Conservation (phyloP, 2,113 vertebrate genomes). For the Peromyscus leucopus region DNA sequence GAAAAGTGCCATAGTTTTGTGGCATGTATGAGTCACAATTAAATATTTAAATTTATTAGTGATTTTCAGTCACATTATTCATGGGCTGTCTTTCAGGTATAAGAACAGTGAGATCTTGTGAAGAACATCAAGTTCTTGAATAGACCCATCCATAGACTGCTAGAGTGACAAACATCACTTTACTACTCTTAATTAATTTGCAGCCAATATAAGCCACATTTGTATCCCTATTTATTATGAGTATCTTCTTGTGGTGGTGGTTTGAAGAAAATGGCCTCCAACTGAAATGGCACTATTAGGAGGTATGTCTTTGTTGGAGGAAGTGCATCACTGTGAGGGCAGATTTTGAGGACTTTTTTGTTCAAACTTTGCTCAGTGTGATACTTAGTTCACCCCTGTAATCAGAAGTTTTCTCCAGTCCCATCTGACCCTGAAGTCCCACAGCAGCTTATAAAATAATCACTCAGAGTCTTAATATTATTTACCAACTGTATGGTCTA, state of each 20-base stretch:
- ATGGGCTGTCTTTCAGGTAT: background rate
- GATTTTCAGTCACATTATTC: background rate
- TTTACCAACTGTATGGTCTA: too few species aligned
- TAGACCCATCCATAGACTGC: background rate
- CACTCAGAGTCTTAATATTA: too few species aligned
- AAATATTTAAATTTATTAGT: slow-evolving; percentile 17
- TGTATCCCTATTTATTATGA: background rate
- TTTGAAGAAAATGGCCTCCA: too few species aligned
- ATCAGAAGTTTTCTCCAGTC: too few species aligned
- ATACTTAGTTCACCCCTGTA: too few species aligned
- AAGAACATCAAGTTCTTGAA: background rate
- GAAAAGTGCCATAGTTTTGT: accelerated
- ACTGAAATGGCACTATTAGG: too few species aligned
- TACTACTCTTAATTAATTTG: background rate
- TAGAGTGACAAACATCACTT: background rate
- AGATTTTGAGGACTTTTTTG: background rate
- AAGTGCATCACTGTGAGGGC: too few species aligned
- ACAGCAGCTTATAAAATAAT: too few species aligned
- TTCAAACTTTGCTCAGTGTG: too few species aligned
- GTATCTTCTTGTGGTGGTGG: background rate
- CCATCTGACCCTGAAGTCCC: too few species aligned
- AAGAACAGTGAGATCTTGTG: background rate
- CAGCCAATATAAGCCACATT: too few species aligned
- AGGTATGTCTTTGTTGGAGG: too few species aligned
- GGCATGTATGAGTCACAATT: background rate